Evolutionary conservation across 2,797 vertebrate species (phyloP).

Genomic region (Eurystomus glaucurus): DNA sequence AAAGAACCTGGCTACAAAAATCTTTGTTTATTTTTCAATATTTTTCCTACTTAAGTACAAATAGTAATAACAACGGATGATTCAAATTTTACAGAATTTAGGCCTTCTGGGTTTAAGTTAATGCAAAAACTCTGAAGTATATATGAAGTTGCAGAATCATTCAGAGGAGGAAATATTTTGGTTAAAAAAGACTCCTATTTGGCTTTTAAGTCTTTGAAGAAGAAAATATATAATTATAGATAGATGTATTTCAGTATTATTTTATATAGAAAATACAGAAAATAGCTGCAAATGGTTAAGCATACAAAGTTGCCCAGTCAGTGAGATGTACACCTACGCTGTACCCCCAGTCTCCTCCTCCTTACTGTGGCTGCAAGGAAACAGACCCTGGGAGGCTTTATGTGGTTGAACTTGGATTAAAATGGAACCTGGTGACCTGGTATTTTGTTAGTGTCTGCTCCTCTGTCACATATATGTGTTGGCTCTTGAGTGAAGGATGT

Average conservation of each 20-base stretch:
- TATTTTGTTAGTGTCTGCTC: background rate
- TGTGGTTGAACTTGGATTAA: background rate
- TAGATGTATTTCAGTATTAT: too few species aligned
- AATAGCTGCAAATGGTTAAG: background rate
- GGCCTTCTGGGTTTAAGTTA: background rate
- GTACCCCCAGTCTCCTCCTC: background rate
- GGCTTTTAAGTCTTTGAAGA: background rate
- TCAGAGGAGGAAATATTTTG: background rate
- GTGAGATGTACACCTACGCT: rapidly evolving
- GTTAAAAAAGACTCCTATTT: background rate
- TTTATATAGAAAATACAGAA: too few species aligned
- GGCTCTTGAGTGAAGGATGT: background rate
- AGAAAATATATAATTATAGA: background rate
- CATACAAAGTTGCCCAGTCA: background rate
- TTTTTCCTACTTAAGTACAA: background rate
- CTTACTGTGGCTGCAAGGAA: background rate
- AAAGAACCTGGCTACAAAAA: background rate
- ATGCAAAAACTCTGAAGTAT: background rate
- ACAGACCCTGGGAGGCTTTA: background rate
- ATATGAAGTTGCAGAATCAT: background rate
- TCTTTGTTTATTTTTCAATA: background rate
- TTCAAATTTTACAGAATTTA: background rate
- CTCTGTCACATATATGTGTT: rapidly evolving
- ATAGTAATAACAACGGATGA: background rate
- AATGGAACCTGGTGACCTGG: background rate